Percentiles rank a stretch among this genome's conserved stretches.
Conservation (phyloP, 2,797 vertebrate species). For the Lerista edwardsae region DNA sequence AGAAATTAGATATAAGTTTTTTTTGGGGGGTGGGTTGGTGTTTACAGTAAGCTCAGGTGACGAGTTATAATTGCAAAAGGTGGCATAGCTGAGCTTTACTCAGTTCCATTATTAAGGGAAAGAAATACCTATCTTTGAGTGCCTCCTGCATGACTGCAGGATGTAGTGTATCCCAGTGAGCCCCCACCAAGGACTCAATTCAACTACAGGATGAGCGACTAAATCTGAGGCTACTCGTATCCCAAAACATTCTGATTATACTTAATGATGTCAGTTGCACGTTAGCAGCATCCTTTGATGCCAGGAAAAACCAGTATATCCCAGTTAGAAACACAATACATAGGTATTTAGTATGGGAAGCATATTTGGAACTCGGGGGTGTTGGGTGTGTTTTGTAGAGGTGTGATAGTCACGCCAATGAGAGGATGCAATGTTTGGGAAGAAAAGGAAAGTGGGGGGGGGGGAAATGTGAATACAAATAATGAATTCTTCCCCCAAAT, state of each 20-base stretch:
- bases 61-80: not conserved
- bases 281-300: not conserved
- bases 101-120: not conserved
- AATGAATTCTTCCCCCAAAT: not conserved
- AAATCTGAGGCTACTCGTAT: not conserved
- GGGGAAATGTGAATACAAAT: not conserved
- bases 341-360: not conserved
- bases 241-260: not conserved
- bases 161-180: not conserved
- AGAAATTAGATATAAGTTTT: not conserved
- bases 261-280: not conserved
- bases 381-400: not conserved
- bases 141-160: not conserved
- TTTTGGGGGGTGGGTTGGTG: not conserved
- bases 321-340: not conserved
- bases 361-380: not conserved
- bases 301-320: not conserved
- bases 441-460: not conserved
- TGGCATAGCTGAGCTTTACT: not conserved
- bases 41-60: not conserved
- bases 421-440: not conserved
- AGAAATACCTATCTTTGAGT: not conserved
- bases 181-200: not conserved
- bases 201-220: not conserved
- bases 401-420: not conserved